A percentile compares a stretch with the other conserved stretches of the same genome.
Conservation (phyloP, 2,888 invertebrate genomes). For the Sicus ferrugineus region DNA sequence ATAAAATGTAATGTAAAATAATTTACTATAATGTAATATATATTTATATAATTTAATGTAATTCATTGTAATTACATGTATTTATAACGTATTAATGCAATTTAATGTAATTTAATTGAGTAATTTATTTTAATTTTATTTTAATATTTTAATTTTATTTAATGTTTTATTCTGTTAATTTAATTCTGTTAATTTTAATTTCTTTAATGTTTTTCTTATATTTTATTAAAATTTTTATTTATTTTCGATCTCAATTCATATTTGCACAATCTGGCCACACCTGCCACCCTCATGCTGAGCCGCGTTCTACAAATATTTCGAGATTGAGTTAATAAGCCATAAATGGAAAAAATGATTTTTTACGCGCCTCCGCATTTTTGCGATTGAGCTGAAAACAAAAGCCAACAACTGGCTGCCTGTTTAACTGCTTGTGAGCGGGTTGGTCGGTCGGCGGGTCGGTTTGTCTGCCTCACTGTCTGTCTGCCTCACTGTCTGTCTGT, state of each 20-base stretch:
- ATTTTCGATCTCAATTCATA: no score
- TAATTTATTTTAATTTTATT: neutral
- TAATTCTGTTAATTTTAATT: neutral
- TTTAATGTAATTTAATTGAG: no score
- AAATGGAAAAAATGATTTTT: neutral
- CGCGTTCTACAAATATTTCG: neutral
- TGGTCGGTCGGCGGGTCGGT: neutral
- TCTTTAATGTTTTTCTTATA: no score
- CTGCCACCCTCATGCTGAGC: neutral
- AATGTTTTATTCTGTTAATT: neutral
- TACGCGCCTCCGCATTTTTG: neutral
- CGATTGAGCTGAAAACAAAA: neutral
- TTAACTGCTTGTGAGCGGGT: neutral
- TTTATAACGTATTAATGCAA: neutral
- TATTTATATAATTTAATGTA: neutral
- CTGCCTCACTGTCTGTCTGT: neutral
- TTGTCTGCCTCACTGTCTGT: neutral
- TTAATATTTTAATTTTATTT: neutral
- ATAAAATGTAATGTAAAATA: neutral
- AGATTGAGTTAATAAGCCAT: constrained; percentile 5
- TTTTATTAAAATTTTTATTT: no score
- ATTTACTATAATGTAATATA: no score
- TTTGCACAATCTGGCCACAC: constrained; percentile 12
- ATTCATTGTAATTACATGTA: no score
- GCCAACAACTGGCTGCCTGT: neutral